phyloP scores from a whole-genome alignment of 2,888 invertebrate species.

The Electrophaes corylata region DNA sequence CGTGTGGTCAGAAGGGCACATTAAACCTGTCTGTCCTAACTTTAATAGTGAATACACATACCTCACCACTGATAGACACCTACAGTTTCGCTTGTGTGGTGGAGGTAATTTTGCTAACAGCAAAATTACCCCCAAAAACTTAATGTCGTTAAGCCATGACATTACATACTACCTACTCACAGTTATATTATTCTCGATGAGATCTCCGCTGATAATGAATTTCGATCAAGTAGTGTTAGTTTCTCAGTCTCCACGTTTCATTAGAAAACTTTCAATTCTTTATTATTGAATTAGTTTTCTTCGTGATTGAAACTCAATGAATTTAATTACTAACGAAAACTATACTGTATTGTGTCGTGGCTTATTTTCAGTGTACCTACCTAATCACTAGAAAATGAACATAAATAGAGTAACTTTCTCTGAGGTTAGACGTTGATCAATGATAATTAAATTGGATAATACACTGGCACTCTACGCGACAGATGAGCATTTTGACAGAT shows the following conservation, averaged over 20 bases:
- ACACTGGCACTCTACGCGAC: slow-evolving; percentile 45
- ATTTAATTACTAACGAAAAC: slow-evolving; percentile 20
- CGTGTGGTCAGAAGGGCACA: too few species aligned
- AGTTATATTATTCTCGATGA: too few species aligned
- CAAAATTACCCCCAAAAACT: too few species aligned
- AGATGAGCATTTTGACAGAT: slow-evolving; percentile 68
- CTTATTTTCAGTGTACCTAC: slow-evolving; percentile 30
- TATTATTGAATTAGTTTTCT: slow-evolving; percentile 23
- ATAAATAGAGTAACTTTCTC: slow-evolving; percentile 58
- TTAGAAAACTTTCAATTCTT: slow-evolving; percentile 14
- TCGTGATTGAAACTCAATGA: slow-evolving; percentile 17
- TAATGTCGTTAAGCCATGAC: too few species aligned
- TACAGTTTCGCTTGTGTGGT: too few species aligned
- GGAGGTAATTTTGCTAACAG: too few species aligned
- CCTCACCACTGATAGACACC: too few species aligned
- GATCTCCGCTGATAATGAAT: slow-evolving; percentile 26
- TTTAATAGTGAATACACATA: too few species aligned
- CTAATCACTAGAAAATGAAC: slow-evolving; percentile 29
- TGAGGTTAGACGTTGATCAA: slow-evolving; percentile 55
- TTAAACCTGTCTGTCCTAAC: too few species aligned
- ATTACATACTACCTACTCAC: too few species aligned
- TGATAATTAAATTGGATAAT: slow-evolving; percentile 61
- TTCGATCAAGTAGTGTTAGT: not conserved
- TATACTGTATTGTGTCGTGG: slow-evolving; percentile 21
- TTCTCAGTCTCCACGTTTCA: slow-evolving; percentile 16